Conservation (phyloP, 1,140 invertebrate genomes). For the Panulirus ornatus region DNA sequence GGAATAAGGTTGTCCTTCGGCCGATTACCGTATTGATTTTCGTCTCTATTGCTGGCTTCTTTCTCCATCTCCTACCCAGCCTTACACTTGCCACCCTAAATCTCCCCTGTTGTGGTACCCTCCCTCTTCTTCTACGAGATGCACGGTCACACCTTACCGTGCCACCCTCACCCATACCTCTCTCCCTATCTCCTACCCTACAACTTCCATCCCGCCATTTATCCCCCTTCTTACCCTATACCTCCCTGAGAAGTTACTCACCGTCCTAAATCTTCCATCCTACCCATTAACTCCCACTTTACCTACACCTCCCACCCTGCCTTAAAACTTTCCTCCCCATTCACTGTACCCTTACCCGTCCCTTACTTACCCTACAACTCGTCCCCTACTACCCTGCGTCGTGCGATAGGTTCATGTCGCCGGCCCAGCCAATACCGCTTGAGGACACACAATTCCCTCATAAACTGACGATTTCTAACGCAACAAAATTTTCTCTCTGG, state of each 20-base stretch:
- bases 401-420: background rate
- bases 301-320: background rate
- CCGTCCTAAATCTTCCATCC: background rate
- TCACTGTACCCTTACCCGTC: background rate
- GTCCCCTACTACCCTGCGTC: background rate
- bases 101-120: background rate
- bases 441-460: conserved; percentile 13
- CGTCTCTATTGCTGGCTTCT: background rate
- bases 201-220: background rate
- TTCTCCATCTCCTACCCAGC: background rate
- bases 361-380: background rate
- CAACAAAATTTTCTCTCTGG: conserved; percentile 20
- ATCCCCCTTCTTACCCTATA: background rate
- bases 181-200: background rate
- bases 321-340: background rate
- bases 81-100: background rate
- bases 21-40: too few species aligned
- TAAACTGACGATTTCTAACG: conserved; percentile 21
- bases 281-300: background rate
- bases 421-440: background rate
- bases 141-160: too few species aligned
- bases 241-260: background rate
- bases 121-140: background rate
- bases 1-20: too few species aligned
- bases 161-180: too few species aligned